Evolutionary conservation across 2,113 vertebrate species (phyloP).

Genomic region (Lepus americanus): DNA sequence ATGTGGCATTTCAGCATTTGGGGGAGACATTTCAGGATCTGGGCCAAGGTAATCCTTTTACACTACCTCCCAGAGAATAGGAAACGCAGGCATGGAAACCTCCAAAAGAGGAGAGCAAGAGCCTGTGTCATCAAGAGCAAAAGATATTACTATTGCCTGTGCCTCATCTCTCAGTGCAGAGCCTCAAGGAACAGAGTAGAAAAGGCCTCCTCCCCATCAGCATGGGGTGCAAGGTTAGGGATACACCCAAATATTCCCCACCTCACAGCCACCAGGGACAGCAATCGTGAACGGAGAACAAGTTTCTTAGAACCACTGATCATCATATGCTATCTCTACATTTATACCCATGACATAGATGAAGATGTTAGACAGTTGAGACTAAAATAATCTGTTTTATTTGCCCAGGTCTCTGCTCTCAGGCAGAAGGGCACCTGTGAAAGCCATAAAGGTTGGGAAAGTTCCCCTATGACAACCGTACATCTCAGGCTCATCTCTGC

Average conservation of each 20-base stretch:
- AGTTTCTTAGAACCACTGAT: neutral
- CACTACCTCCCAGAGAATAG: neutral
- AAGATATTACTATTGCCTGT: neutral
- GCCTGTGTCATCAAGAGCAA: neutral
- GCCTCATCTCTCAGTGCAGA: neutral
- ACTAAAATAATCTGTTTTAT: neutral
- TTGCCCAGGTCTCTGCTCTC: neutral
- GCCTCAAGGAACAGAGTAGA: neutral
- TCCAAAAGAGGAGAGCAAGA: neutral
- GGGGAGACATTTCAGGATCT: constrained; percentile 12
- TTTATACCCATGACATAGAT: neutral
- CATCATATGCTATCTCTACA: neutral
- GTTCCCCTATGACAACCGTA: neutral
- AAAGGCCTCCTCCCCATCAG: neutral
- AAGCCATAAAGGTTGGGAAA: neutral
- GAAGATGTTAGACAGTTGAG: neutral
- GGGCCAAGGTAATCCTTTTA: constrained; percentile 26
- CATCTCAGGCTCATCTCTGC: neutral
- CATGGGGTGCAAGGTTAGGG: neutral
- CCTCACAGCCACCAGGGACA: neutral
- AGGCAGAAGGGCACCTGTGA: neutral
- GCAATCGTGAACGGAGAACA: neutral
- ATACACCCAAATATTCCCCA: neutral
- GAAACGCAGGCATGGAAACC: neutral
- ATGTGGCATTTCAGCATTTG: neutral